These are phyloP conservation scores for Platycheirus rosarum DNA, from an alignment of 2,888 invertebrate species.

Conservation along the genomic window DNA sequence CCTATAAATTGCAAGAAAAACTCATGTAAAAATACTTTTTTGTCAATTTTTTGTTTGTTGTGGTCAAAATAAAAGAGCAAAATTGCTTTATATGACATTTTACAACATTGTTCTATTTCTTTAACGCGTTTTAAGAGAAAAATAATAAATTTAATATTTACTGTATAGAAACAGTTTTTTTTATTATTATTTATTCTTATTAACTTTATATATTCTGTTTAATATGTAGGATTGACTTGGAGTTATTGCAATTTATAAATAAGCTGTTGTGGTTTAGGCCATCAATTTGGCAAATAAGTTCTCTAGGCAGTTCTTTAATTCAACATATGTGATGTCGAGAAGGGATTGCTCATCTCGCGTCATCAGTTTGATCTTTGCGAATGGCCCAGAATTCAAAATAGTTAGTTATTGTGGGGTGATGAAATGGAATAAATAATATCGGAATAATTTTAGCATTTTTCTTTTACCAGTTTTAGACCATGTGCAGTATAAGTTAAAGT, in stretches of 20 bases:
- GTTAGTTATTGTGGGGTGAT: conserved; percentile 95
- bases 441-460: conserved; percentile 98
- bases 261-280: conserved; percentile 80
- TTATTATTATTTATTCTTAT: conserved; percentile 41
- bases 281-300: conserved; percentile 93
- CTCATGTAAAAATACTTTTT: conserved; percentile 69
- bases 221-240: conserved; percentile 66
- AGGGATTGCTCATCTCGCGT: conserved; percentile 98
- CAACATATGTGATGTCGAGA: conserved; percentile 96
- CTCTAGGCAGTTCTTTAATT: conserved; percentile 97
- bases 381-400: conserved; percentile 92
- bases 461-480: conserved; percentile 99
- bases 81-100: conserved; percentile 71
- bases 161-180: conserved; percentile 74
- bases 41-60: conserved; percentile 67
- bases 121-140: conserved; percentile 55
- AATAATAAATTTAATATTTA: conserved; percentile 56
- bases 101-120: conserved; percentile 37
- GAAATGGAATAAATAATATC: conserved; percentile 98
- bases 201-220: conserved; percentile 50
- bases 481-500: conserved; percentile 94
- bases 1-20: no score
- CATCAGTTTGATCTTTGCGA: conserved; percentile 95
- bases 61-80: conserved; percentile 76
- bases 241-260: conserved; percentile 68